Percentiles rank a stretch among this genome's conserved stretches.
Evolutionary conservation across 1,140 invertebrate genomes (phyloP).

Genomic region (Aphis craccivora): DNA sequence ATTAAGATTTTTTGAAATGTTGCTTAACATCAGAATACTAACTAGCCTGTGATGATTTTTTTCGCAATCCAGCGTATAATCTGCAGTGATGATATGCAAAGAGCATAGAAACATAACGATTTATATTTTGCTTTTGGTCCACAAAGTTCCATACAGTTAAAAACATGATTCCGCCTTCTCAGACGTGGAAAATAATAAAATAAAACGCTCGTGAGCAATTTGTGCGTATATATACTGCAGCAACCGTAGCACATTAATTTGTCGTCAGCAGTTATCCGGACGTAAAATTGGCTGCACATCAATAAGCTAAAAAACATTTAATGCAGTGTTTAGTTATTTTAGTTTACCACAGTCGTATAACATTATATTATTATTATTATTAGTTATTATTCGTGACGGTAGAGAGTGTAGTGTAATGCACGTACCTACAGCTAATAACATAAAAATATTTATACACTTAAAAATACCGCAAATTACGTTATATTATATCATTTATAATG

Average conservation of each 20-base stretch:
- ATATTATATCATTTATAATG: background rate
- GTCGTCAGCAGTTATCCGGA: background rate
- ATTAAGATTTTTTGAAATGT: background rate
- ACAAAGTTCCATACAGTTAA: background rate
- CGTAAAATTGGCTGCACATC: conserved; percentile 31
- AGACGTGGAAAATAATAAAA: background rate
- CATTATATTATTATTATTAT: conserved; percentile 10
- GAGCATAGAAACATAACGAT: background rate
- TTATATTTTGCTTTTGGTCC: background rate
- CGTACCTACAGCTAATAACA: background rate
- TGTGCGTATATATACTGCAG: background rate
- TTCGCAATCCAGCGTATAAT: background rate
- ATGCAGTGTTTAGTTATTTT: conserved; percentile 10
- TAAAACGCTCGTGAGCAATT: background rate
- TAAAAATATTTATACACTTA: background rate
- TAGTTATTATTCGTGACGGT: background rate
- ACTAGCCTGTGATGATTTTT: background rate
- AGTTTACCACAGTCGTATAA: background rate
- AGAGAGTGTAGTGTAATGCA: background rate
- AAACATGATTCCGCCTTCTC: background rate
- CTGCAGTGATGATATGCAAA: background rate
- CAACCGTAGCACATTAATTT: conserved; percentile 8
- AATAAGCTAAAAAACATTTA: background rate
- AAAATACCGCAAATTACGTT: background rate
- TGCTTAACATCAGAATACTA: background rate